These are phyloP conservation scores for Tryphoninae sp. DNA, from an alignment of 2,888 invertebrate genomes.

Conservation along the genomic window DNA sequence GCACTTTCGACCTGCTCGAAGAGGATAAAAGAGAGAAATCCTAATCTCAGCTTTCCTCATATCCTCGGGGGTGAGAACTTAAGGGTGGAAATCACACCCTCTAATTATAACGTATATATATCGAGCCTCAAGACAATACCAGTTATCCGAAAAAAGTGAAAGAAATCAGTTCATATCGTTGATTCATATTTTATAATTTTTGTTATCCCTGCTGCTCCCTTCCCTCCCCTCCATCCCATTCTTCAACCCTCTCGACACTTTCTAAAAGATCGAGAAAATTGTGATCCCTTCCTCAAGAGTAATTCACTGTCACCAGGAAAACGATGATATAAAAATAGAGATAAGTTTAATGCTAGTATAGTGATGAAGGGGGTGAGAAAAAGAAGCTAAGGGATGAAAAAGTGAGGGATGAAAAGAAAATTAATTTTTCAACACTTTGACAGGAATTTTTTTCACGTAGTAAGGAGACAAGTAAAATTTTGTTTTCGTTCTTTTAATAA, in stretches of 20 bases:
- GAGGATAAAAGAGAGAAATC: neutral
- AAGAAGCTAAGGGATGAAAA: constrained; percentile 13
- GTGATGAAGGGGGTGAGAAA: neutral
- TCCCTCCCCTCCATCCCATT: constrained; percentile 27
- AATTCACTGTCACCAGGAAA: constrained; percentile 37
- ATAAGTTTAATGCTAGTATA: too few relatives aligned
- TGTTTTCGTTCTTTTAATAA: too few relatives aligned
- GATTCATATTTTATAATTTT: constrained; percentile 35
- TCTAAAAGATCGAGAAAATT: constrained; percentile 51
- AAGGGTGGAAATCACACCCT: neutral
- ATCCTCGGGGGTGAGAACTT: constrained; percentile 44
- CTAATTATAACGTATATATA: constrained; percentile 2
- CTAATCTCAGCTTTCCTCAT: constrained; percentile 13
- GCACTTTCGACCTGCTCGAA: too few relatives aligned
- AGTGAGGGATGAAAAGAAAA: neutral
- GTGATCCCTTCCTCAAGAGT: constrained; percentile 49
- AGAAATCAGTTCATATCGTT: constrained; percentile 3
- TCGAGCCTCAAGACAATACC: constrained; percentile 40
- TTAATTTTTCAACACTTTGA: constrained; percentile 10
- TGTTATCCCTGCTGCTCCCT: neutral
- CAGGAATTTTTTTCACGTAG: too few relatives aligned
- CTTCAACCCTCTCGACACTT: constrained; percentile 39
- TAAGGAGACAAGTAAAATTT: too few relatives aligned
- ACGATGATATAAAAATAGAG: constrained; percentile 2
- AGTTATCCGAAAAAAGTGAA: constrained; percentile 56